Percentiles rank a stretch among this genome's conserved stretches.
Evolutionary conservation across 1,140 invertebrate genomes (phyloP).

Genomic region (Brachionus rubens): DNA sequence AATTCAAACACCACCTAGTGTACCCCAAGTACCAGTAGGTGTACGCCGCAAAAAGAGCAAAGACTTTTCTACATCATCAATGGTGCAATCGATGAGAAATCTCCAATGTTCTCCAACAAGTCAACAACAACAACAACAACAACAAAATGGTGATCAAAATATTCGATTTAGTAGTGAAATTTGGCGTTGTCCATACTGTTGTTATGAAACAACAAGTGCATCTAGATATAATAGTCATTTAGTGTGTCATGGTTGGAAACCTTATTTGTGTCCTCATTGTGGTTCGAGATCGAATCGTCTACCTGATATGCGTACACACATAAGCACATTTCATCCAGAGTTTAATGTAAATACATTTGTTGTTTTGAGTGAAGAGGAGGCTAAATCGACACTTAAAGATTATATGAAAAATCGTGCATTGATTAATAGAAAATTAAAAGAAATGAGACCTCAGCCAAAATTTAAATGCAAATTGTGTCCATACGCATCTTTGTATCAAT

Average conservation of each 20-base stretch:
- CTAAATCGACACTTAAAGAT: conserved; percentile 39
- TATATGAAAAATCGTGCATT: conserved; percentile 44
- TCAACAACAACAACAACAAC: neutral
- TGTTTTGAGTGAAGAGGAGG: conserved; percentile 43
- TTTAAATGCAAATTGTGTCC: conserved; percentile 46
- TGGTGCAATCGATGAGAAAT: conserved; percentile 38
- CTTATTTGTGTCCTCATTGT: conserved; percentile 43
- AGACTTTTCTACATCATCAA: conserved; percentile 2
- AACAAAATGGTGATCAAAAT: conserved; percentile 11
- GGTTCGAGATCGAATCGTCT: conserved; percentile 41
- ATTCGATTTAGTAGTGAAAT: conserved; percentile 45
- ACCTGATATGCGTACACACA: conserved; percentile 44
- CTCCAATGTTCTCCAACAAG: conserved; percentile 11
- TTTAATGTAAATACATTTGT: conserved; percentile 47
- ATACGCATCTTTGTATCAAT: conserved; percentile 40
- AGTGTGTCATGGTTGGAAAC: conserved; percentile 45
- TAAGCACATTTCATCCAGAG: conserved; percentile 45
- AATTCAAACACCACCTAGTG: neutral
- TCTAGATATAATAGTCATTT: conserved; percentile 46
- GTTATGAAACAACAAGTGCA: conserved; percentile 45
- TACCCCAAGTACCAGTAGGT: neutral
- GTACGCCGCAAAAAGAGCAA: conserved; percentile 10
- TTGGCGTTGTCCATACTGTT: conserved; percentile 46
- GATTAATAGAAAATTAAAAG: conserved; percentile 40
- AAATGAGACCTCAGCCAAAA: conserved; percentile 42